phyloP scores from a whole-genome alignment of 2,888 invertebrate species.

The Sinodicranocentrus sp. region DNA sequence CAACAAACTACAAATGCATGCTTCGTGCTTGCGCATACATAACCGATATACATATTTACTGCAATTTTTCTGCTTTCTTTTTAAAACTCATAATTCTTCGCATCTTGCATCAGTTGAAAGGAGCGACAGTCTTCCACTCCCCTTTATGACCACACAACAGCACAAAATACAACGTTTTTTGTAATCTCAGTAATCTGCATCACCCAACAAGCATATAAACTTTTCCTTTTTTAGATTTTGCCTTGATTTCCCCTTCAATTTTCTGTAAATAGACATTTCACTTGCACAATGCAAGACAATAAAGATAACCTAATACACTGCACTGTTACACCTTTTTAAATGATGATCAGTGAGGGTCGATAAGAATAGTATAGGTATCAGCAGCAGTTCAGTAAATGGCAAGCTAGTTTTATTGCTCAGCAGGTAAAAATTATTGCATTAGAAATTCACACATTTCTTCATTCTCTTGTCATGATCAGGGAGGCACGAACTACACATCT shows the following conservation, averaged over 20 bases:
- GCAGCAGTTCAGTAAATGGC: neutral
- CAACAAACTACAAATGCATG: too few relatives aligned
- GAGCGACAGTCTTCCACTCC: constrained; percentile 38
- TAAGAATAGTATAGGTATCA: neutral
- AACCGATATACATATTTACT: too few relatives aligned
- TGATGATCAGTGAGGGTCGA: constrained; percentile 8
- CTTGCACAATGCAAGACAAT: constrained; percentile 10
- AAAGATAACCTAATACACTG: neutral
- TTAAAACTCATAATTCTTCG: constrained; percentile 8
- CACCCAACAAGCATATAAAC: constrained; percentile 21
- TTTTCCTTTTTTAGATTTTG: constrained; percentile 54
- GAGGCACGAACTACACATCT: neutral
- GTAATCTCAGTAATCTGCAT: constrained; percentile 4
- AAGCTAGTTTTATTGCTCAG: constrained; percentile 9
- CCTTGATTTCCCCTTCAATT: constrained; percentile 50
- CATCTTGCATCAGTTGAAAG: constrained; percentile 17
- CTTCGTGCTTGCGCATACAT: too few relatives aligned
- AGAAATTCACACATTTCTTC: constrained; percentile 22
- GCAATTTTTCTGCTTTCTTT: constrained; percentile 39
- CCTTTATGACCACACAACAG: constrained; percentile 10
- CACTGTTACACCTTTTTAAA: neutral
- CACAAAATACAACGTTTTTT: neutral
- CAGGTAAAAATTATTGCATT: constrained; percentile 18
- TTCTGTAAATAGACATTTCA: constrained; percentile 28
- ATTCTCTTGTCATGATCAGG: neutral